A percentile compares a stretch with the other conserved stretches of the same genome.
Conservation (phyloP, 2,888 invertebrate genomes). For the Torymus auratus region DNA sequence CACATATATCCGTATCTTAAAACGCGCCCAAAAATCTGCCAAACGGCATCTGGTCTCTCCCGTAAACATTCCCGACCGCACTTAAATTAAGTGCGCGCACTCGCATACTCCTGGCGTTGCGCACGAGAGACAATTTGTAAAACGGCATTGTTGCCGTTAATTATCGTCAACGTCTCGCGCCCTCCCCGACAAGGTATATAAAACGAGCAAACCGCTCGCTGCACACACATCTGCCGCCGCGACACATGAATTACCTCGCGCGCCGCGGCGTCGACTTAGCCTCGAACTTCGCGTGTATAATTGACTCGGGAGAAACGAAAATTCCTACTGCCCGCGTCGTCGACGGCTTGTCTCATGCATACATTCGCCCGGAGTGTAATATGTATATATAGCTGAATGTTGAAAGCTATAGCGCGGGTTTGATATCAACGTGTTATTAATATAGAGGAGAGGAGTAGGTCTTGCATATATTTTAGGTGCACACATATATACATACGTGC, state of each 20-base stretch:
- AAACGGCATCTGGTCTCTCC: too few relatives aligned
- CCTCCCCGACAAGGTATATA: neutral
- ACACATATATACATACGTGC: too few relatives aligned
- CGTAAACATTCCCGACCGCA: too few relatives aligned
- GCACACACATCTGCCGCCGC: neutral
- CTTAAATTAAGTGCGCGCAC: neutral
- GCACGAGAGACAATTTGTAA: conserved; percentile 5
- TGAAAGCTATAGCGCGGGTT: conserved; percentile 4
- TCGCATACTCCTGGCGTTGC: neutral
- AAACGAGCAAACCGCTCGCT: neutral
- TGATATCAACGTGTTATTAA: conserved; percentile 6
- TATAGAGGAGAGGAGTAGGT: neutral
- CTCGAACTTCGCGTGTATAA: conserved; percentile 8
- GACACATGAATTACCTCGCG: conserved; percentile 38
- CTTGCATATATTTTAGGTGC: too few relatives aligned
- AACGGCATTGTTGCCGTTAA: conserved; percentile 38
- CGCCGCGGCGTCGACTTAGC: too few relatives aligned
- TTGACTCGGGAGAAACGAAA: conserved; percentile 32
- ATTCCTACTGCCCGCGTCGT: neutral
- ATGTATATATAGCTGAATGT: neutral
- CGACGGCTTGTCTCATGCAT: too few relatives aligned
- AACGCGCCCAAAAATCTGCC: too few relatives aligned
- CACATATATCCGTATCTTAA: too few relatives aligned
- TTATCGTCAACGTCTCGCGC: conserved; percentile 30
- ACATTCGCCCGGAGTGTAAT: neutral